Base-by-base conservation (phyloP, 2,113 vertebrate genomes). In the Hippocampus guttulatus region DNA sequence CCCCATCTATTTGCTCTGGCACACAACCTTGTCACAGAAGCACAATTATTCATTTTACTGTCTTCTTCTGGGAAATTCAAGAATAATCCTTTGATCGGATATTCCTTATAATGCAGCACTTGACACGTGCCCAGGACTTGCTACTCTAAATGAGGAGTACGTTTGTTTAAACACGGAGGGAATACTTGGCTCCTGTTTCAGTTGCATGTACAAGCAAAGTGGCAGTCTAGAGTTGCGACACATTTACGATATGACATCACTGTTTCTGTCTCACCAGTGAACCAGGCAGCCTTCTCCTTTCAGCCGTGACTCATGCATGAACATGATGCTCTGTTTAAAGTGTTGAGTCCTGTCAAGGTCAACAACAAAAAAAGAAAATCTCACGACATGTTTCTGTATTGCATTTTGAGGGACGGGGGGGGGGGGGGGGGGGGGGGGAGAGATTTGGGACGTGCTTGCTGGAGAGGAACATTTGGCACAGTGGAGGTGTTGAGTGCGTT, bases 251-350 rank as follows among this genome's bases (percentile, higher is more conserved):
- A 41, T 38, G 40, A n/a, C 40, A 43, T 2, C 21, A 11, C 3
- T 18, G 41, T 73, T 49, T 23, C 47, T 68, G 3, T 78, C 91
- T 92, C 92, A 98, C 96, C 96, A 98, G 84, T 98, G 95, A 64
- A 98, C 96, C 0, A 99, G 92, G 78, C 95, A 96, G 86, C 95
- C 93, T 85, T 97, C 94, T 67, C 95, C 92, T 75, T 90, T 90
- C 69, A 97, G 93, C 0, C 95, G 92, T 72, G 94, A 96, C 77
- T 98, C 94, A n/a, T 98, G 96, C 78, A 97, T 97, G 85, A 98
- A 97, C 61, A 85, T 85, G 81, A 96, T 97, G 77, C 96, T 98
- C 80, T 96, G 92, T 91, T 95, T 96, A 87, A 98, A 98, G 91
- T 98, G 93, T 83, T 96, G 94, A 74, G 89, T 92, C 83, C 95